Evolutionary conservation across 2,888 invertebrate species (phyloP), one percentile per base, ranked within the genome.

Genomic region (Caenorhabditis wallacei): DNA sequence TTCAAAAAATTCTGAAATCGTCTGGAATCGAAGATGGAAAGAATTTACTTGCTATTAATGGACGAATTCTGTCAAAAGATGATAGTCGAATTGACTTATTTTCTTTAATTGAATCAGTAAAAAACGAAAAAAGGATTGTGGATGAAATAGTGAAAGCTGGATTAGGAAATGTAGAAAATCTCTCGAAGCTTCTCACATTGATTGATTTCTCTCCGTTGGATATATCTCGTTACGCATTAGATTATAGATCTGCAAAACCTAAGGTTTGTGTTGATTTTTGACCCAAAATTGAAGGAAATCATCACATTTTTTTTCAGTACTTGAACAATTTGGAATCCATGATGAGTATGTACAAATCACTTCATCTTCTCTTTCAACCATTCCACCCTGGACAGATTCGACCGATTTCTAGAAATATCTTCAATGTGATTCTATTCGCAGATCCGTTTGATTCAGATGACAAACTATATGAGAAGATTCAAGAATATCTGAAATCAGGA

Each of bases 71-170:
- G 3, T 37, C 56, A 0, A 66, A 96, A 90, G 97, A 98, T 93
- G 94, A 96, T 40, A 98, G 98, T 88, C 94, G 95, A 24, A 94
- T 96, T 48, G 98, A 99, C 92, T 94, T 97, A 37, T 95, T 96
- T 92, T 95, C 95, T 0, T 94, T 99, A 46, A 93, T 98, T 35
- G 95, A 97, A 80, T 94, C 95, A 0, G 92, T 98, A 74, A 94
- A 95, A 74, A 95, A 95, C 84, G 98, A 98, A 92, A 94, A 96
- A 74, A 94, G 95, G 74, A 95, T 96, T 11, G 92, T 93, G 81
- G 53, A 72, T 8, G 24, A n/a, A 11, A 10, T 76, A 2, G 18
- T 13, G 8, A 37, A 66, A 0, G 40, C 69, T 11, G 76, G 76
- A 64, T 53, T 82, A 63, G 61, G 37, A 20, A 10, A 22, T 0